phyloP scores from a whole-genome alignment of 2,113 vertebrate species.

The Geococcyx californianus region DNA sequence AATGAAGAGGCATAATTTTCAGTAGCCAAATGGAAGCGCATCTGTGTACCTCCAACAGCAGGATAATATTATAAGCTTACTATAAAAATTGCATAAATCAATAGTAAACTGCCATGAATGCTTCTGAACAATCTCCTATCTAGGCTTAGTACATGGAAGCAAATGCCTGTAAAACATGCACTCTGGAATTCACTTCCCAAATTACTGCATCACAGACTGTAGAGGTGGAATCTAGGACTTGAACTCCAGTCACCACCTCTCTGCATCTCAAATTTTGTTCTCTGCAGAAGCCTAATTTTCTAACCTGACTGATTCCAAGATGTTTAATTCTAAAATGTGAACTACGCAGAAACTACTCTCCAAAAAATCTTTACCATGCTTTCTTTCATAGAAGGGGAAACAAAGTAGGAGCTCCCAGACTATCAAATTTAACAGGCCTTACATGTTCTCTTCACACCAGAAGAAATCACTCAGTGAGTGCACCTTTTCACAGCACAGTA shows the following conservation, averaged over 20 bases:
- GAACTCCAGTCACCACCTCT: neutral
- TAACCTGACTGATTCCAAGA: neutral
- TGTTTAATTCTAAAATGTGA: neutral
- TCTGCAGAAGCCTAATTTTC: neutral
- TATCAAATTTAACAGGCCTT: neutral
- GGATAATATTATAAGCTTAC: neutral
- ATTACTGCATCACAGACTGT: neutral
- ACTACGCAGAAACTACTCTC: neutral
- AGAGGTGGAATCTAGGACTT: neutral
- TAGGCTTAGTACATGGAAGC: neutral
- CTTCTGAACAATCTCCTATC: neutral
- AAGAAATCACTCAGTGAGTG: neutral
- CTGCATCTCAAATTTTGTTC: neutral
- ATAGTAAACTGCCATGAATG: neutral
- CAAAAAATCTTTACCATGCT: neutral
- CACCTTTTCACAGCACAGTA: neutral
- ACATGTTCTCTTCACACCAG: neutral
- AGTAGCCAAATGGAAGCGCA: neutral
- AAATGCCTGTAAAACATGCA: neutral
- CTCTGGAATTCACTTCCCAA: neutral
- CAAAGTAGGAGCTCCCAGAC: too few relatives aligned
- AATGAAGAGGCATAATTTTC: neutral
- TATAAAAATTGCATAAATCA: neutral
- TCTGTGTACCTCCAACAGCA: neutral
- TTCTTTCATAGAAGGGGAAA: neutral